Evolutionary conservation across 2,113 vertebrate species (phyloP).

Genomic region (Ochotona curzoniae): DNA sequence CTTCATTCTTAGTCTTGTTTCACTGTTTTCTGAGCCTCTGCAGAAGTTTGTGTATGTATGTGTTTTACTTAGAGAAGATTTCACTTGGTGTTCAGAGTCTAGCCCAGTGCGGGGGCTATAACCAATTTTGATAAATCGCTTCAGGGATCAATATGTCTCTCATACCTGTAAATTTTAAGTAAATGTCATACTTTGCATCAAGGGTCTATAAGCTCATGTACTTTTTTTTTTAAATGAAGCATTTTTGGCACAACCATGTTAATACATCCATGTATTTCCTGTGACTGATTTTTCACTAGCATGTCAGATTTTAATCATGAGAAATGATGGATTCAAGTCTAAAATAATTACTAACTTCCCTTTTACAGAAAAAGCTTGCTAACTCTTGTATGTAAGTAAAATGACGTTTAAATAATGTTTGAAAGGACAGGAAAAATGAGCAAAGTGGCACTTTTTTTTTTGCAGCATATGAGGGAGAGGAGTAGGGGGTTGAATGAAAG

Average conservation of each 20-base stretch:
- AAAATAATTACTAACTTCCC: background rate
- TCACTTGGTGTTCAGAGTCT: background rate
- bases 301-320: background rate
- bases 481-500: too few relatives aligned
- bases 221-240: background rate
- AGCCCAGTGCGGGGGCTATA: background rate
- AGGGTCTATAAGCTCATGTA: background rate
- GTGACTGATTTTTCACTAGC: background rate
- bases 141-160: conserved; percentile 12
- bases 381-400: background rate
- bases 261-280: background rate
- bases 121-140: background rate
- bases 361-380: background rate
- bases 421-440: conserved; percentile 10
- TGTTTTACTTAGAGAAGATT: conserved; percentile 4
- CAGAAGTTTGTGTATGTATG: background rate
- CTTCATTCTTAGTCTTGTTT: background rate
- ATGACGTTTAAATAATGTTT: background rate
- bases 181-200: background rate
- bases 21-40: background rate
- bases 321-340: background rate
- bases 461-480: background rate
- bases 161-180: background rate
- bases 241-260: background rate
- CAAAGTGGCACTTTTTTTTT: conserved; percentile 19